Conservation (phyloP, 2,113 vertebrate species). For the Oplegnathus fasciatus region DNA sequence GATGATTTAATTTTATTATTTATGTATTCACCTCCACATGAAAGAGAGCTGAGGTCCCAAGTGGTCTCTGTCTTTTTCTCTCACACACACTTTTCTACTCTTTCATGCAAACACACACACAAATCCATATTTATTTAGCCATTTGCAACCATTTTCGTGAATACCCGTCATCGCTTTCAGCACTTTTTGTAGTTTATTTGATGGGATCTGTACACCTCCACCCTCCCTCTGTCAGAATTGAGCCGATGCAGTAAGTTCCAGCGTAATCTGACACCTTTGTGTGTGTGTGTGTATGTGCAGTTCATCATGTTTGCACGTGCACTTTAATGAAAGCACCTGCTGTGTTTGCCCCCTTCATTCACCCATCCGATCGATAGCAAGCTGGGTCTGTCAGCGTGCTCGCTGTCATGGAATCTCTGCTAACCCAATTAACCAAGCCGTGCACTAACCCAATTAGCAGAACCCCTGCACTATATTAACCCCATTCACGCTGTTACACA, state of each 20-base stretch:
- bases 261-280: constrained; percentile 8
- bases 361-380: constrained; percentile 70
- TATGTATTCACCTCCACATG: constrained; percentile 81
- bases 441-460: constrained; percentile 66
- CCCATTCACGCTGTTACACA: constrained; percentile 22
- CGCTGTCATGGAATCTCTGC: constrained; percentile 64
- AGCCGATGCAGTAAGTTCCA: not conserved
- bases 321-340: constrained; percentile 70
- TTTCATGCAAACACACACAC: constrained; percentile 33
- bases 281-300: constrained; percentile 2
- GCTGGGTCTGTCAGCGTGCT: constrained; percentile 49
- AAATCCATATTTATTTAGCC: constrained; percentile 51
- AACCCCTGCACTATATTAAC: constrained; percentile 57
- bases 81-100: constrained; percentile 31
- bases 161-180: not conserved
- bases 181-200: constrained; percentile 15
- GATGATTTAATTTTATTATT: constrained; percentile 79
- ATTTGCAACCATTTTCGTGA: constrained; percentile 25
- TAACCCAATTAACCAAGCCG: constrained; percentile 70
- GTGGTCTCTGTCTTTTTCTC: constrained; percentile 57
- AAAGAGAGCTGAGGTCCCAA: constrained; percentile 75
- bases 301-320: constrained; percentile 33
- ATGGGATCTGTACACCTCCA: not conserved
- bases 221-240: constrained; percentile 1
- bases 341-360: constrained; percentile 63